phyloP scores from a whole-genome alignment of 2,888 invertebrate species.

The Anarsia innoxiella region DNA sequence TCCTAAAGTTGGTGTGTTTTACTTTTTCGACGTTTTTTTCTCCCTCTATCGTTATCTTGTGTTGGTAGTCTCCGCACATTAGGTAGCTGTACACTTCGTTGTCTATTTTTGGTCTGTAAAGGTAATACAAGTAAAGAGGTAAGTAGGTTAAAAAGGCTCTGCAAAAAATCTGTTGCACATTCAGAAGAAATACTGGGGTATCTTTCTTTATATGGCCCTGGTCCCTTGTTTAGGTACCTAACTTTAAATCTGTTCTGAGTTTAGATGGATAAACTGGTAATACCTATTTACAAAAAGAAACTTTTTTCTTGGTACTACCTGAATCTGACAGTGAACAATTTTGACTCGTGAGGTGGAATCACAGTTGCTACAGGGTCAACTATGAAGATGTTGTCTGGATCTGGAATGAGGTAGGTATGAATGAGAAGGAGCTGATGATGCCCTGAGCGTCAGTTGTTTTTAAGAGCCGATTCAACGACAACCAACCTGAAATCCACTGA shows the following conservation, averaged over 20 bases:
- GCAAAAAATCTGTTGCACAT: too few species aligned
- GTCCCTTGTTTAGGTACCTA: too few species aligned
- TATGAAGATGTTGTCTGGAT: slow-evolving; percentile 56
- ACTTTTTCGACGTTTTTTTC: slow-evolving; percentile 38
- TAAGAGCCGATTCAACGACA: not conserved
- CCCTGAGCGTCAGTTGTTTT: not conserved
- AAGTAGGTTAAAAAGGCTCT: too few species aligned
- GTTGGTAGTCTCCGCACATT: slow-evolving; percentile 58
- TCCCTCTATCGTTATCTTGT: slow-evolving; percentile 29
- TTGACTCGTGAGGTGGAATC: slow-evolving; percentile 60
- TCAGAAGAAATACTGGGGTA: too few species aligned
- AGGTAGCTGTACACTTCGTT: slow-evolving; percentile 56
- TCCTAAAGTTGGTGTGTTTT: slow-evolving; percentile 59
- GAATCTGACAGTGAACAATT: slow-evolving; percentile 58
- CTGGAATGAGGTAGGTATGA: slow-evolving; percentile 39
- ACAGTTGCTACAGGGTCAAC: slow-evolving; percentile 51
- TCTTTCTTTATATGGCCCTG: too few species aligned
- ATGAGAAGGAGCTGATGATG: not conserved
- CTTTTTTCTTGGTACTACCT: too few species aligned
- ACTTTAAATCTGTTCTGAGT: too few species aligned
- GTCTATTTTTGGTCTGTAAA: slow-evolving; percentile 51
- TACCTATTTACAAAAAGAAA: too few species aligned
- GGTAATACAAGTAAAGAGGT: too few species aligned
- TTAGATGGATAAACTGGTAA: too few species aligned
- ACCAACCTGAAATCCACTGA: slow-evolving; percentile 59